Percentiles rank a stretch among this genome's conserved stretches.
phyloP scores from a whole-genome alignment of 2,113 vertebrate species.

The Neolamprologus brichardi region DNA sequence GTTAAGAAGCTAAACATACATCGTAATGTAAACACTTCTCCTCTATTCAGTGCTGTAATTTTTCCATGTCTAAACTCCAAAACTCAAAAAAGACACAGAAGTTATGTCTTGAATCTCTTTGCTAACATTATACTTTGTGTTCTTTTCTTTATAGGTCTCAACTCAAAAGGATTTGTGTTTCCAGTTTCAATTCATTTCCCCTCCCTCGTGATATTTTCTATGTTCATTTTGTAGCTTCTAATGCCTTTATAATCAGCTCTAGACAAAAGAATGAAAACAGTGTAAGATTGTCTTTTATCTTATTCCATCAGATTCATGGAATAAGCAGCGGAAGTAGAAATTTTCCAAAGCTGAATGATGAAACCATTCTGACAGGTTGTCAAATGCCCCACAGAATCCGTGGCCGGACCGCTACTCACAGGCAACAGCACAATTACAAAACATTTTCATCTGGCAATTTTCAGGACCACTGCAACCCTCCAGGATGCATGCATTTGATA shows the following conservation, averaged over 20 bases:
- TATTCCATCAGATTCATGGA: neutral
- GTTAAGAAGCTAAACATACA: neutral
- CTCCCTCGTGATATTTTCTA: slow-evolving; percentile 16
- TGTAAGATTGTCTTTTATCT: neutral
- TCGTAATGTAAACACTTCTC: neutral
- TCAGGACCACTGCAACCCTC: slow-evolving; percentile 6
- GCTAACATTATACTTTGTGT: neutral
- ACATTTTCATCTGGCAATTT: slow-evolving; percentile 4
- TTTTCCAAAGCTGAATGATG: neutral
- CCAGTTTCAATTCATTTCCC: slow-evolving; percentile 24
- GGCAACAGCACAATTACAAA: neutral
- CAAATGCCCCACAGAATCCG: neutral
- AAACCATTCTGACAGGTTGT: neutral
- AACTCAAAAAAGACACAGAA: neutral
- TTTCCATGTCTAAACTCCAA: accelerated
- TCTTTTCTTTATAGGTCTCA: slow-evolving; percentile 56
- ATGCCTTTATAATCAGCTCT: neutral
- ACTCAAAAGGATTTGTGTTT: slow-evolving; percentile 51
- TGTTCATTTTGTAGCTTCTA: slow-evolving; percentile 34
- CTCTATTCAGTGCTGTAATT: neutral
- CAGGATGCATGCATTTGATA: neutral
- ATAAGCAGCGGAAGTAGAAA: neutral
- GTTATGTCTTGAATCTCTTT: neutral
- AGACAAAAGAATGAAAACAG: neutral
- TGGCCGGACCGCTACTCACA: neutral